Conservation (phyloP, 2,113 vertebrate genomes). For the Corythoichthys intestinalis region DNA sequence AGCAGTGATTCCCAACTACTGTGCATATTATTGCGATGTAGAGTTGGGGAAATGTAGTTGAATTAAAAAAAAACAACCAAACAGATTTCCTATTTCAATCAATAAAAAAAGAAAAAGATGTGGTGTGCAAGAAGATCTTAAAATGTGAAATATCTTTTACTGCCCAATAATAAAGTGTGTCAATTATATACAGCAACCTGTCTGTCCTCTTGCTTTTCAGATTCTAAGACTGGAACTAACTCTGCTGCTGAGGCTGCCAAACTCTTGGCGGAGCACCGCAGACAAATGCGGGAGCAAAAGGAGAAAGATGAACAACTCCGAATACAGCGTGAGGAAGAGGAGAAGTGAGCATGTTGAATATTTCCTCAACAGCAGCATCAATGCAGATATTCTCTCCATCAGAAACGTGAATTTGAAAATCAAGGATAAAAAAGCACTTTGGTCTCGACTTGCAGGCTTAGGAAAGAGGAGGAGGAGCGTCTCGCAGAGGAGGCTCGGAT, state of each 20-base stretch:
- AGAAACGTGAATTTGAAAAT: not conserved
- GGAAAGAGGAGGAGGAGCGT: slow-evolving; percentile 72
- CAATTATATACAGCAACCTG: too few relatives aligned
- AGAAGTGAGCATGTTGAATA: slow-evolving; percentile 70
- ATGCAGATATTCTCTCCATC: not conserved
- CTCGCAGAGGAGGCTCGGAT: slow-evolving; percentile 68
- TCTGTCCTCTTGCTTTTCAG: slow-evolving; percentile 42
- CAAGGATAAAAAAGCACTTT: not conserved
- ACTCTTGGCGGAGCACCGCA: slow-evolving; percentile 83
- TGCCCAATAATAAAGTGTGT: too few relatives aligned
- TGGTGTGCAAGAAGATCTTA: too few relatives aligned
- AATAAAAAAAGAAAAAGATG: too few relatives aligned
- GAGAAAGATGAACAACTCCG: slow-evolving; percentile 80
- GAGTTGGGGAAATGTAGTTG: too few relatives aligned
- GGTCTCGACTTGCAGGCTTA: slow-evolving; percentile 56
- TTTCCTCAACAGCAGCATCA: not conserved
- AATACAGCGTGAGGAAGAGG: slow-evolving; percentile 77
- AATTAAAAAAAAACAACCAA: too few relatives aligned
- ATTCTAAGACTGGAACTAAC: slow-evolving; percentile 78
- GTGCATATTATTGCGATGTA: too few relatives aligned
- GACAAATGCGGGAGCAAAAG: slow-evolving; percentile 81
- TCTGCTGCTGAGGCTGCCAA: slow-evolving; percentile 83
- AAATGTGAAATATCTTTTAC: too few relatives aligned
- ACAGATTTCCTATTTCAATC: too few relatives aligned
- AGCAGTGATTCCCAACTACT: too few relatives aligned